Evolutionary conservation across 2,113 vertebrate species (phyloP).

Genomic region (Platycercus adscitus): DNA sequence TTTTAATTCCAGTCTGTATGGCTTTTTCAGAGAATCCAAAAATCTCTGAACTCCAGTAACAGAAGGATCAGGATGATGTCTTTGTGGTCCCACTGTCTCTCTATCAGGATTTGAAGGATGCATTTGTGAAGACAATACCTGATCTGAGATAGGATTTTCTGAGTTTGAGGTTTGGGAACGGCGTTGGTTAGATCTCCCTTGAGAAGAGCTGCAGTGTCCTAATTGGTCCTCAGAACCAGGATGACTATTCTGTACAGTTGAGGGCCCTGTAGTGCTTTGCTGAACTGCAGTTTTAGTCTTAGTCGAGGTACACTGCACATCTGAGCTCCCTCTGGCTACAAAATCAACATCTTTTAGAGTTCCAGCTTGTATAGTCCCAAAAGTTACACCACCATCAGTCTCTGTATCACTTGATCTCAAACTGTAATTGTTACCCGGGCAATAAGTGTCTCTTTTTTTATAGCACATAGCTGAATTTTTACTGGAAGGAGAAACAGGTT

Average conservation of each 20-base stretch:
- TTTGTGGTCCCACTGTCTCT: neutral
- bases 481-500: constrained; percentile 1
- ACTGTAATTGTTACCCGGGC: neutral
- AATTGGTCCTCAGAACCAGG: constrained; percentile 45
- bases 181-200: constrained; percentile 17
- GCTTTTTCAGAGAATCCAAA: constrained; percentile 87
- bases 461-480: neutral
- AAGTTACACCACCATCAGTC: constrained; percentile 44
- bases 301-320: constrained; percentile 62
- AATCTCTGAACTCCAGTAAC: constrained; percentile 92
- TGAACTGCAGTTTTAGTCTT: constrained; percentile 79
- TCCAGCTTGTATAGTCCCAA: neutral
- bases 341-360: constrained; percentile 76
- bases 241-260: neutral
- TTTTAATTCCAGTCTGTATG: constrained; percentile 88
- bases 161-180: neutral
- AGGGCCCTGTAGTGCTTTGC: constrained; percentile 74
- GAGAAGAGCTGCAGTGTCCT: constrained; percentile 55
- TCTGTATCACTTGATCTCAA: constrained; percentile 36
- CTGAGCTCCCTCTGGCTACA: constrained; percentile 81
- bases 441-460: neutral
- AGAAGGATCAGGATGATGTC: constrained; percentile 60
- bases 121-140: neutral
- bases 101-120: neutral
- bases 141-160: neutral